Evolutionary conservation across 2,797 vertebrate species (phyloP).

Genomic region (Pagetopsis macropterus): DNA sequence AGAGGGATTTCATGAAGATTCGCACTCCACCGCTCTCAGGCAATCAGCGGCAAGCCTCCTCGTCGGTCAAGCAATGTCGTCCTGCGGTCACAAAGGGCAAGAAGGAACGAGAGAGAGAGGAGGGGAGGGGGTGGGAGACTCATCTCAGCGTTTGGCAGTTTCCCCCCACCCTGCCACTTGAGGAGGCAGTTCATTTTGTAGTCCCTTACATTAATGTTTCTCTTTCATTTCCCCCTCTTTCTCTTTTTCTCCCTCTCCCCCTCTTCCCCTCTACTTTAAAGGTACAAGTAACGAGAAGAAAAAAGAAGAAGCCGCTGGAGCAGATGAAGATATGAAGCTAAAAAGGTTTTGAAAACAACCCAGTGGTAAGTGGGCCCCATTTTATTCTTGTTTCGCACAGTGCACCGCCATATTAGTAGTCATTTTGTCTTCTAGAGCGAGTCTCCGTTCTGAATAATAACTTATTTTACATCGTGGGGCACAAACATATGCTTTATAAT

Average conservation of each 20-base stretch:
- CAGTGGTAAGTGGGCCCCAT: conserved; percentile 74
- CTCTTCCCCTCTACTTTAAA: conserved; percentile 69
- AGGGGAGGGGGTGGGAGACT: conserved; percentile 42
- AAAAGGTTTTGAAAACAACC: conserved; percentile 82
- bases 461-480: conserved; percentile 7
- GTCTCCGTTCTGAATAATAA: conserved; percentile 11
- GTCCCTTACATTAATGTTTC: conserved; percentile 83
- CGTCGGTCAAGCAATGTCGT: conserved; percentile 63
- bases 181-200: conserved; percentile 75
- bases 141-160: conserved; percentile 63
- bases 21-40: conserved; percentile 67
- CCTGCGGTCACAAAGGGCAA: conserved; percentile 69
- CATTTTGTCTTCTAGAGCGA: conserved; percentile 30
- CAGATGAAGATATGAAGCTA: conserved; percentile 84
- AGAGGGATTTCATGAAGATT: conserved; percentile 78
- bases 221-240: conserved; percentile 71
- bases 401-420: conserved; percentile 42
- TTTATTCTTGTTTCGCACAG: conserved; percentile 29
- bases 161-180: conserved; percentile 61
- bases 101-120: conserved; percentile 24
- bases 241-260: conserved; percentile 44
- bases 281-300: conserved; percentile 64
- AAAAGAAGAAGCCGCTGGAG: conserved; percentile 65
- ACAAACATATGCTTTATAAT: conserved; percentile 15
- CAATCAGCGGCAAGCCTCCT: conserved; percentile 75